Evolutionary conservation across 2,888 invertebrate species (phyloP).

Genomic region (Melanotus villosus): DNA sequence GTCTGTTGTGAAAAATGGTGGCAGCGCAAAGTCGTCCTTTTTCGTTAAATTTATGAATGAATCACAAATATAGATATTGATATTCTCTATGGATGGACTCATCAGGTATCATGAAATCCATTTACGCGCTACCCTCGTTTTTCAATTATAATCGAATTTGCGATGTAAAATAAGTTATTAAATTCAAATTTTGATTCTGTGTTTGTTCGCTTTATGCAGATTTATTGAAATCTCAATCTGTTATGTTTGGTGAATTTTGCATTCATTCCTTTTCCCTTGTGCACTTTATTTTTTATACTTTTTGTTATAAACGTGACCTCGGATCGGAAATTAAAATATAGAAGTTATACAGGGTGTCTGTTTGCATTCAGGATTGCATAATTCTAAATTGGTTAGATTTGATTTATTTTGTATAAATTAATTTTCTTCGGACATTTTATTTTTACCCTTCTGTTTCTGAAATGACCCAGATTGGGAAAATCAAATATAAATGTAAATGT

Average conservation of each 20-base stretch:
- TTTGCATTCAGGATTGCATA: too few relatives aligned
- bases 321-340: too few relatives aligned
- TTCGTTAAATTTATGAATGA: conserved; percentile 3
- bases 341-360: too few relatives aligned
- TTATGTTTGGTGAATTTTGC: conserved; percentile 29
- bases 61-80: conserved; percentile 22
- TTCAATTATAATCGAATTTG: conserved; percentile 46
- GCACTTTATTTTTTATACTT: background rate
- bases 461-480: background rate
- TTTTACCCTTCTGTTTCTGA: background rate
- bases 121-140: conserved; percentile 39
- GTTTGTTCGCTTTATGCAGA: conserved; percentile 33
- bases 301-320: too few relatives aligned
- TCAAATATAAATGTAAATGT: background rate
- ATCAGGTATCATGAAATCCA: conserved; percentile 41
- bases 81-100: conserved; percentile 27
- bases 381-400: too few relatives aligned
- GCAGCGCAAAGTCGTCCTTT: background rate
- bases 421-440: background rate
- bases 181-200: conserved; percentile 42
- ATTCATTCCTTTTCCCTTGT: conserved; percentile 16
- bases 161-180: conserved; percentile 43
- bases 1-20: conserved; percentile 4
- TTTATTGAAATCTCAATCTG: conserved; percentile 33
- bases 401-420: too few relatives aligned